Evolutionary conservation across 1,140 invertebrate genomes (phyloP), one percentile per base, ranked within the genome.

Genomic region (Drosophila aff.): DNA sequence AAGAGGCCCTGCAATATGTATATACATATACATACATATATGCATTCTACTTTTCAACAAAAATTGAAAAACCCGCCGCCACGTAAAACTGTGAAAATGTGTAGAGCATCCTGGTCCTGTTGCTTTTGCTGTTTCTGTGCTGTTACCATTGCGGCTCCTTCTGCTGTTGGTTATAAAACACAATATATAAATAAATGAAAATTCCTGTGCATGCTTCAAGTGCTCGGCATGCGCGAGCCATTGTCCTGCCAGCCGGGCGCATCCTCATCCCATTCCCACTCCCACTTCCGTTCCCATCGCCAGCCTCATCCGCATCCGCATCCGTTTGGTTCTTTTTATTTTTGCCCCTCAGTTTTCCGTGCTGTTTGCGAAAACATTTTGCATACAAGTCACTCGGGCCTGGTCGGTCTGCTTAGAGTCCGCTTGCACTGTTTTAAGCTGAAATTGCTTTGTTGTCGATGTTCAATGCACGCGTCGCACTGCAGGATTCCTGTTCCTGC

Each of bases 121-220:
- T 58, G 26, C 38, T 36, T 21, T 16, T 61, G 49, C 26, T 26
- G 26, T 26, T 26, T 4, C 60, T 62, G 41, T 43, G 33, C 52
- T 59, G 58, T 53, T 66, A 28, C 59, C 63, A 44, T 44, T 62
- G 28, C 36, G 68, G 55, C 60, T 62, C 50, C 47, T 59, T 21
- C 53, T 72, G 62, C 49, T 69, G 59, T 60, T 69, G 82, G 85
- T 78, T 90, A 89, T 89, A 89, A 90, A 89, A 90, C 86, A 89
- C 84, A 89, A 89, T 89, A 89, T 89, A 89, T 89, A 89, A 89
- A 89, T 89, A 87, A 87, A 89, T 89, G 84, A 89, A 89, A 89
- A 89, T 87, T 87, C 84, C 84, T 84, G 84, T 89, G 84, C 84
- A 89, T 89, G 84, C 84, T 89, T 89, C 84, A 89, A 89, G 84